A percentile compares a stretch with the other conserved stretches of the same genome.
Conservation (phyloP, 2,888 invertebrate species). For the Ametastegia equiseti region DNA sequence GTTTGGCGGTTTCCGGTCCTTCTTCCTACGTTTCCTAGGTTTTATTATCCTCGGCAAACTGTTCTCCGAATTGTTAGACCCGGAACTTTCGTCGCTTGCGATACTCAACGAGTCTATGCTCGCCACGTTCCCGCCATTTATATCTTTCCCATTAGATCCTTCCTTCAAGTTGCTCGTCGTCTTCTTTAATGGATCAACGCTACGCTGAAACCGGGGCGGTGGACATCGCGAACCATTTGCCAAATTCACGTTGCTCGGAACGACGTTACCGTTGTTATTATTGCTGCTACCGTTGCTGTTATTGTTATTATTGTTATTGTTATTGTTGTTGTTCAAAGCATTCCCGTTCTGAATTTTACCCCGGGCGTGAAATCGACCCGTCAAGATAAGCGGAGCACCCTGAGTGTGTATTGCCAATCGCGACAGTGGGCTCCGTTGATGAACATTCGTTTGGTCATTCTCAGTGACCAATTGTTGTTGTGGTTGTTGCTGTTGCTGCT, state of each 20-base stretch:
- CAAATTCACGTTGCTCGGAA: constrained; percentile 48
- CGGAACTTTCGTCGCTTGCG: constrained; percentile 88
- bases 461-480: constrained; percentile 30
- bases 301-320: constrained; percentile 60
- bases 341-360: constrained; percentile 74
- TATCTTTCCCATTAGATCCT: constrained; percentile 70
- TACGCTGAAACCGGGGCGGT: constrained; percentile 53
- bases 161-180: constrained; percentile 59
- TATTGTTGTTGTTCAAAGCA: constrained; percentile 53
- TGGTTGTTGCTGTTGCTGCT: constrained; percentile 51
- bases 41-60: constrained; percentile 93
- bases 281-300: constrained; percentile 72
- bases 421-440: constrained; percentile 80
- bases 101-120: constrained; percentile 85
- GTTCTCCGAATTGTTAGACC: constrained; percentile 82
- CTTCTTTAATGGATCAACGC: constrained; percentile 54
- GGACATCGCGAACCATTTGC: constrained; percentile 55
- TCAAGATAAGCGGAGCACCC: constrained; percentile 89
- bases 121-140: constrained; percentile 74
- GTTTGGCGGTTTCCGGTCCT: constrained; percentile 87
- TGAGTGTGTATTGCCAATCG: constrained; percentile 90
- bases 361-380: constrained; percentile 80
- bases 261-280: constrained; percentile 69
- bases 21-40: constrained; percentile 92
- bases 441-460: constrained; percentile 56